Base-by-base conservation (phyloP, 2,888 invertebrate genomes). In the Ochropleura plecta region DNA sequence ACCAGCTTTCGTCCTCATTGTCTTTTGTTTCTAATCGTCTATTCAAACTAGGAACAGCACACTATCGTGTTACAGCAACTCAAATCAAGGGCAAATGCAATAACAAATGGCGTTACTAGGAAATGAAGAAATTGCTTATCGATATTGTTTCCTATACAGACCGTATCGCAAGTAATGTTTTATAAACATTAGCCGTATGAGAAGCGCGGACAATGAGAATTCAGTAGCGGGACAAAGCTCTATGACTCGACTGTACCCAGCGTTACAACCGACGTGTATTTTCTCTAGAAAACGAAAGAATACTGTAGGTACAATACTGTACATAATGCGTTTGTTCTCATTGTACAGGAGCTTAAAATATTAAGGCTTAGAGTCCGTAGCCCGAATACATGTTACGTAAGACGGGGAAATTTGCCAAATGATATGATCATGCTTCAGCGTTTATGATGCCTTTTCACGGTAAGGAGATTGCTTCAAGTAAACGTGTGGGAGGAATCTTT, bases 101-200 rank as follows among this genome's bases (percentile, higher is more conserved):
- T 81, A 89, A 87, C 84, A 88, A 88, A 79, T 76, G 76, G 69
- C 77, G 72, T 62, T 91, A 88, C 90, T 90, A 90, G 90, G 92
- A 92, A 92, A 90, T 89, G 84, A 85, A 87, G 88, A 88, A 89
- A 90, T 88, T 85, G 87, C 87, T 90, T 92, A 91, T 92, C 91
- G 89, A 88, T 89, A 90, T 85, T 84, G 89, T 89, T 91, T 90
- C 89, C 86, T 88, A 85, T 66, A 87, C 79, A 83, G 81, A 70
- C 85, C 86, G 81, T 88, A 90, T 88, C 89, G 87, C 79, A 63
- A 67, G 70, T 72, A 77, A 84, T 91, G 91, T 93, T 93, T 92
- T 90, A 87, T 91, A 93, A 93, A 93, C 92, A 93, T 82, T 70
- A 51, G 70, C 67, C 82, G 88, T 85, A 70, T 76, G 70, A 78